These are phyloP conservation scores for Ptiloglossa arizonensis DNA, from an alignment of 1,140 invertebrate species.

Conservation along the genomic window DNA sequence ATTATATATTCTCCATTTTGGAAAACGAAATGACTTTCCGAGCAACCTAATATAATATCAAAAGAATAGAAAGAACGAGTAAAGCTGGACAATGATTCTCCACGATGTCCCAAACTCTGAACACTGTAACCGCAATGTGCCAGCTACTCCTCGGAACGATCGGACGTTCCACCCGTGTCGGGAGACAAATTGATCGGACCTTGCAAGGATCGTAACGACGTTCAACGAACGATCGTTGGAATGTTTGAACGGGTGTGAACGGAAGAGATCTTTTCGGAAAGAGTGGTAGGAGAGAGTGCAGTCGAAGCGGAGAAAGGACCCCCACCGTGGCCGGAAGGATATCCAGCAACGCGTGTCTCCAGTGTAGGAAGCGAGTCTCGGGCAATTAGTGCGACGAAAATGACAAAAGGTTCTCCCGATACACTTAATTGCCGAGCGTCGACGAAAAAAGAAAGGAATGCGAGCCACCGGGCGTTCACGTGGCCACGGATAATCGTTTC, in stretches of 20 bases:
- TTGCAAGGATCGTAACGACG: neutral
- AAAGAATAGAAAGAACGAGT: no score
- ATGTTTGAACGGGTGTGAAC: neutral
- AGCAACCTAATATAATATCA: no score
- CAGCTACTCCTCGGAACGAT: neutral
- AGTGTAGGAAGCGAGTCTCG: conserved; percentile 58
- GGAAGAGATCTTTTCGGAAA: neutral
- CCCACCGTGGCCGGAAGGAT: conserved; percentile 64
- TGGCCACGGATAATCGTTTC: conserved; percentile 3
- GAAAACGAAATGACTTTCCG: no score
- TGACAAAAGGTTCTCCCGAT: conserved; percentile 39
- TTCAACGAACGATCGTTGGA: conserved; percentile 14
- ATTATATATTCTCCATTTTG: no score
- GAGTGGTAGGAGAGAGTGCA: neutral
- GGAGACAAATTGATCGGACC: neutral
- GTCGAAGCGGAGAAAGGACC: conserved; percentile 23
- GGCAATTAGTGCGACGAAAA: conserved; percentile 64
- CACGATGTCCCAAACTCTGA: no score
- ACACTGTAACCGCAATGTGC: no score
- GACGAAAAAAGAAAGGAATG: conserved; percentile 37
- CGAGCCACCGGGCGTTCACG: neutral
- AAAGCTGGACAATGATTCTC: no score
- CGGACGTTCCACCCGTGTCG: neutral
- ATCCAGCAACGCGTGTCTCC: conserved; percentile 72
- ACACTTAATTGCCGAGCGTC: conserved; percentile 46